Evolutionary conservation across 2,888 invertebrate genomes (phyloP).

Genomic region (Anodontia alba): DNA sequence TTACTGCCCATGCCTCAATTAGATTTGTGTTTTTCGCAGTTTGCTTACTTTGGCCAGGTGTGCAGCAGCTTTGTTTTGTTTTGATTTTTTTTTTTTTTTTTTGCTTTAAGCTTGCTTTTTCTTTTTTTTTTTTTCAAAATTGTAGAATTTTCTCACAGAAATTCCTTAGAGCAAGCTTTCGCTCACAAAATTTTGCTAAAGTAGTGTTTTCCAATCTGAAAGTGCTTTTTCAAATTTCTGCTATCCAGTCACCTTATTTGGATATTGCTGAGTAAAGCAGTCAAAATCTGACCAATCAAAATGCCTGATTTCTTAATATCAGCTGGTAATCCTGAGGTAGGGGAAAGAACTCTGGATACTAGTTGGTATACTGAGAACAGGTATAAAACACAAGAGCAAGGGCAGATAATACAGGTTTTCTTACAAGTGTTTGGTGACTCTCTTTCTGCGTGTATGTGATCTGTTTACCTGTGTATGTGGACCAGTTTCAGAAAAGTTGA

Average conservation of each 20-base stretch:
- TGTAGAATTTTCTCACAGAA: constrained; percentile 31
- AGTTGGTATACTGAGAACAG: constrained; percentile 81
- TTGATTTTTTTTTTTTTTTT: constrained; percentile 41
- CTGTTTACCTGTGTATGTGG: no score
- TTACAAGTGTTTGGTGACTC: not conserved
- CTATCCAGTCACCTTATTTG: not conserved
- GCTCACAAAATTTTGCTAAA: not conserved
- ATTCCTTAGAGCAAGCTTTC: constrained; percentile 56
- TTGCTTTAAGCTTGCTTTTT: constrained; percentile 49
- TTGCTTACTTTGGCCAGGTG: constrained; percentile 45
- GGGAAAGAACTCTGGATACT: constrained; percentile 77
- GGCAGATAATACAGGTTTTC: constrained; percentile 55
- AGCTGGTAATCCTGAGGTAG: constrained; percentile 95
- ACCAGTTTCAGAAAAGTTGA: no score
- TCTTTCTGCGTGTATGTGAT: no score
- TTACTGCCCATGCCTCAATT: constrained; percentile 59
- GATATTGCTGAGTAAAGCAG: not conserved
- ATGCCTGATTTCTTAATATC: constrained; percentile 92
- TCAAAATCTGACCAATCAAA: not conserved
- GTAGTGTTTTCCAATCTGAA: not conserved
- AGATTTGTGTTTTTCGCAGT: constrained; percentile 30
- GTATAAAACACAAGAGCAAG: constrained; percentile 54
- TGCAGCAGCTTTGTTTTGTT: constrained; percentile 34
- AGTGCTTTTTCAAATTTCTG: constrained; percentile 11
- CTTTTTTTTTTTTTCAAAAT: constrained; percentile 18